Base-by-base conservation (phyloP, 2,797 vertebrate genomes). In the Acomys russatus region DNA sequence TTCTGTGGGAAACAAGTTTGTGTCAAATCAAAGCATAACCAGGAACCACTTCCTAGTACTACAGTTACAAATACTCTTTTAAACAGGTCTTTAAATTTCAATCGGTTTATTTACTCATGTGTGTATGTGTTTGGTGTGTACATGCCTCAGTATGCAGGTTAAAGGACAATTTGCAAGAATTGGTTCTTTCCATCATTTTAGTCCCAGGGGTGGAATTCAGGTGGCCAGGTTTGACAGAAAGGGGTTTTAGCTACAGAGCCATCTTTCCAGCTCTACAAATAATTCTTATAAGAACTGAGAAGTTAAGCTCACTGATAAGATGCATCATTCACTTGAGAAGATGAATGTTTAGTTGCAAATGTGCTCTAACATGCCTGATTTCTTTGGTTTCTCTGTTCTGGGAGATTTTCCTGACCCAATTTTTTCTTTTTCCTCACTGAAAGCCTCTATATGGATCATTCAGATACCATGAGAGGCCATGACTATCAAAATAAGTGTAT, bases 401-500 rank as follows among this genome's bases (percentile, higher is more conserved):
- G 54, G 3, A 9, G 68, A 49, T 91, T 97, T 92, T 87, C 44
- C 86, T 38, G 84, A 35, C 51, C 3, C 59, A 18, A 79, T 1
- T 82, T 96, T 15, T 97, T 92, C 90, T 82, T 51, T 64, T 64
- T 56, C 56, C 68, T 33, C 76, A 44, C 18, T 78, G 35, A 56
- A 80, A 85, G 1, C 78, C 77, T 88, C 17, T 3, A 38, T 64
- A n/a, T 0, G 9, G 84, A 33, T 84, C 86, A 92, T 25, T 63
- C 22, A 74, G n/a, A 90, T 92, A 73, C 33, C 6, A 59, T 35
- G 25, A 79, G 18, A 12, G 22, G 44, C n/a, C 80, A 71, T 88
- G 82, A 91, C 49, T 94, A 79, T 92, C 78, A 87, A 88, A 96
- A 63, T 28, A 91, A 54, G 4, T 33, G 59, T 91, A 30, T 70